Base-by-base conservation (phyloP, 2,888 invertebrate species). In the Ophion obscuratus region DNA sequence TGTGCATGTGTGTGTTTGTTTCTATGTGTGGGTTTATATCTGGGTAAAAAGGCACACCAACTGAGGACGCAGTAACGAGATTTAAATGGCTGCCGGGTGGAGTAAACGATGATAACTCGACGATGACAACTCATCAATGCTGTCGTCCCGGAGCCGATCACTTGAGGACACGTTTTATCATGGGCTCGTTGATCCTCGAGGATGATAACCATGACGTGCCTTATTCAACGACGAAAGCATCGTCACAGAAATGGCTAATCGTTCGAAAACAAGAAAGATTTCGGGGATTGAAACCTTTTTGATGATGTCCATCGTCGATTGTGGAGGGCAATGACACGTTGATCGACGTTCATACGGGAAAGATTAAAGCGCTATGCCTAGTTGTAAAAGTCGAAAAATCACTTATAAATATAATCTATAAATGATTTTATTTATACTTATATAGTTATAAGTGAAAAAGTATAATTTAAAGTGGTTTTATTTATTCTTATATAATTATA, bases 51-150 rank as follows among this genome's bases (percentile, higher is more conserved):
- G 5, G 27, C 17, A 5, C 9, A n/a, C 10, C 0, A 27, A 47
- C 20, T 27, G 27, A 59, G 27, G 4, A 17, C 47, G 2, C 44
- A 57, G 27, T 68, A 78, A 68, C 62, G 68, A 85, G 67, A 74
- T 85, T 85, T 74, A 68, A 85, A 85, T 85, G 77, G 73, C 66
- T 85, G 67, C 74, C 84, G 81, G 74, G 77, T 81, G 81, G 57
- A 67, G 61, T 24, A 14, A 31, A 64, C 64, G 61, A 59, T n/a
- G 31, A 31, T 31, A 31, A 31, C 31, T 31, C 31, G 31, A 31
- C 31, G 31, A 31, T 31, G 31, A 31, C 4, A 31, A 31, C 31
- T 31, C 31, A 31, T 31, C 31, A 31, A 31, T 31, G 68, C 61
- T 40, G 59, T 81, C 80, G 75, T 17, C 61, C 62, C 68, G 66